Evolutionary conservation across 2,888 invertebrate species (phyloP).

Genomic region (Zaprionus bogoriensis): DNA sequence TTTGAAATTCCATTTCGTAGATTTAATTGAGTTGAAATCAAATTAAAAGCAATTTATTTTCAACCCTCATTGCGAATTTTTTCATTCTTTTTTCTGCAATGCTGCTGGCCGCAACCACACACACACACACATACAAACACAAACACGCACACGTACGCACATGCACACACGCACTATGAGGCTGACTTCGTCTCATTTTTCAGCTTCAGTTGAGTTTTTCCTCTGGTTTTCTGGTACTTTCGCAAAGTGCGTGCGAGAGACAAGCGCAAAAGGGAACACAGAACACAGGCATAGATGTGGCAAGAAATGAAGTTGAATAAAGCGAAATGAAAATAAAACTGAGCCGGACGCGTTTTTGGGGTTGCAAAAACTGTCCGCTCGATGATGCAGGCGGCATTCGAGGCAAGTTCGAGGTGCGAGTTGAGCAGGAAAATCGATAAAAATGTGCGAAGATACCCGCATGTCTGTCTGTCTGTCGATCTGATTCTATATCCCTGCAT

Average conservation of each 20-base stretch:
- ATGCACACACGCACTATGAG: constrained; percentile 17
- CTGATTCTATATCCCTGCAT: no score
- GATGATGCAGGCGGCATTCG: no score
- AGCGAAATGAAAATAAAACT: constrained; percentile 41
- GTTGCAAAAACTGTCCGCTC: no score
- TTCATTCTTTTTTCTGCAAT: constrained; percentile 8
- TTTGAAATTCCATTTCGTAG: constrained; percentile 82
- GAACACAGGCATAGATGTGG: constrained; percentile 31
- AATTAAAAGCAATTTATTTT: constrained; percentile 82
- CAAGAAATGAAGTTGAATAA: constrained; percentile 17
- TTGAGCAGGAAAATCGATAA: constrained; percentile 66
- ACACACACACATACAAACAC: constrained; percentile 34
- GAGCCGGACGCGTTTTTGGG: constrained; percentile 53
- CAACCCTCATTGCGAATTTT: constrained; percentile 80
- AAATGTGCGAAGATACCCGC: constrained; percentile 46
- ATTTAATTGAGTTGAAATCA: constrained; percentile 83
- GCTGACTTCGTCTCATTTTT: constrained; percentile 17
- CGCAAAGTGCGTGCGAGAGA: constrained; percentile 65
- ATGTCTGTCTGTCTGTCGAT: background rate
- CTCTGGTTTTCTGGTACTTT: constrained; percentile 45
- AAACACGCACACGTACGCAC: constrained; percentile 43
- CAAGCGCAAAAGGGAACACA: constrained; percentile 2
- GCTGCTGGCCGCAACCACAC: constrained; percentile 37
- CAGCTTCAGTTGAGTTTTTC: constrained; percentile 54
- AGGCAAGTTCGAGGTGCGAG: constrained; percentile 56